Base-by-base conservation (phyloP, 2,113 vertebrate genomes). In the Paedocypris sp. region DNA sequence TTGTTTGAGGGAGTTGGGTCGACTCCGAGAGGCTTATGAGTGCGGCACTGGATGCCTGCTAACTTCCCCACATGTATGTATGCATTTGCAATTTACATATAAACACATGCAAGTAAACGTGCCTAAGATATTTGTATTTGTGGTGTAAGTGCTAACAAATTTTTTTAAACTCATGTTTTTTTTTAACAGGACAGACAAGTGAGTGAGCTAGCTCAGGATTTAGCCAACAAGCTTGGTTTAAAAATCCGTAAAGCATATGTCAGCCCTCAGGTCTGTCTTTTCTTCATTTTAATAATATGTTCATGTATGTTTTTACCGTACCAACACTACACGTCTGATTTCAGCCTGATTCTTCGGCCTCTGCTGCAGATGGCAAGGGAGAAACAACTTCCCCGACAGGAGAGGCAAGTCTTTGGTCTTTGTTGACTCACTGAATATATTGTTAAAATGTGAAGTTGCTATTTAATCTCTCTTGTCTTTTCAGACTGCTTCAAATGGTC, bases 201-300 rank as follows among this genome's bases (percentile, higher is more conserved):
- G 15, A 89, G 85, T 0, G 92, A 96, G 0, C 78, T 99, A 51
- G 94, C 93, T 23, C 92, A 97, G 82, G 92, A 98, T 69, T 86
- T 99, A 70, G 95, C 93, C n/a, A 90, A 84, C 75, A 97, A 93
- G 79, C 79, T 99, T 54, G 94, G 95, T 20, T 70, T 99, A 67
- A 91, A 90, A 42, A 86, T 88, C 54, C 90, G 95, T 45, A 99
- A 94, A 80, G 95, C 95, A 0, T 99, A 99, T 20, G 86, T 95
- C 74, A 93, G 94, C 73, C 85, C 88, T 32, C 93, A 96, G 87
- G 90, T 92, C 81, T 66, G 76, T 49, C 20, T 29, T 36, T 7
- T 48, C n/a, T n/a, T n/a, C n/a, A n/a, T n/a, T n/a, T n/a, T n/a
- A n/a, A n/a, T n/a, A n/a, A n/a, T n/a, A n/a, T n/a, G 2, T 16